Evolutionary conservation across 2,113 vertebrate genomes (phyloP).

Genomic region (Scatophagus argus): DNA sequence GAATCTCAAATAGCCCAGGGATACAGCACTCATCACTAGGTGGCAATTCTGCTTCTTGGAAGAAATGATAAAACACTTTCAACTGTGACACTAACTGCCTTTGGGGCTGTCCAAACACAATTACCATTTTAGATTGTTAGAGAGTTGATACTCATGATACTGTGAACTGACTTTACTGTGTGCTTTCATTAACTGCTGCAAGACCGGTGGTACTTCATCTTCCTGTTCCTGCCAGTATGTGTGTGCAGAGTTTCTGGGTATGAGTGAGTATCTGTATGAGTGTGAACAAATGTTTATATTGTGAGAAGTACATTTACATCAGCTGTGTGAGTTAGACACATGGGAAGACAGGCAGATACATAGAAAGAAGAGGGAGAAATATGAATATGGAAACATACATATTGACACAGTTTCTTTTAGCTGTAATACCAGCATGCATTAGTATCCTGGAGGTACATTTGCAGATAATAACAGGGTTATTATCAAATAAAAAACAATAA

Average conservation of each 20-base stretch:
- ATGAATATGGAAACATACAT: background rate
- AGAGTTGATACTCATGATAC: constrained; percentile 58
- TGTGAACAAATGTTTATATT: constrained; percentile 17
- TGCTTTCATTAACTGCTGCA: constrained; percentile 43
- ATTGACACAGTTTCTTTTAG: background rate
- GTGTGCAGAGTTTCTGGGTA: constrained; percentile 17
- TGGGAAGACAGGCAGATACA: background rate
- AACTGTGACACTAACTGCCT: constrained; percentile 46
- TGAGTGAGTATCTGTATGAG: background rate
- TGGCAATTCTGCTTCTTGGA: constrained; percentile 41
- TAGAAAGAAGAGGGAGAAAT: background rate
- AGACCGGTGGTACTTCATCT: background rate
- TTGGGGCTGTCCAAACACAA: constrained; percentile 64
- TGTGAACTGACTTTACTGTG: constrained; percentile 32
- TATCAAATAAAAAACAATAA: background rate
- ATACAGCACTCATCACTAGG: constrained; percentile 47
- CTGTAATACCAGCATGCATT: constrained; percentile 4
- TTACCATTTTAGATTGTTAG: constrained; percentile 39
- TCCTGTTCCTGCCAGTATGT: constrained; percentile 16
- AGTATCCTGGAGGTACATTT: background rate
- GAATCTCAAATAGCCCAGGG: constrained; percentile 74
- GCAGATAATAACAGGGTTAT: background rate
- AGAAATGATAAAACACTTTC: constrained; percentile 50
- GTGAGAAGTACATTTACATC: background rate
- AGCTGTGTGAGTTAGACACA: background rate